These are phyloP conservation scores for Diabrotica balteata DNA, from an alignment of 2,888 invertebrate genomes.

Conservation along the genomic window DNA sequence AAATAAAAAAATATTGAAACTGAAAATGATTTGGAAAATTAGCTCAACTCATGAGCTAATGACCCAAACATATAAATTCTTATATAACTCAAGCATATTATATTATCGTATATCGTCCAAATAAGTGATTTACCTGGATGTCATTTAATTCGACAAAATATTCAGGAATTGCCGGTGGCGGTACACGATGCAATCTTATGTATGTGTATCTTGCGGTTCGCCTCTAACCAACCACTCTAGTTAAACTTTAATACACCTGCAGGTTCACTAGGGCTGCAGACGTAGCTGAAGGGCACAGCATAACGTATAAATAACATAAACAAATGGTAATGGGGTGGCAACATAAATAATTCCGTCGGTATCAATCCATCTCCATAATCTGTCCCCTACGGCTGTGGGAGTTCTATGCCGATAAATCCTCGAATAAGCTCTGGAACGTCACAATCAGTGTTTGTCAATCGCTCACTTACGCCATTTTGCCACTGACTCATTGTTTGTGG, in stretches of 20 bases:
- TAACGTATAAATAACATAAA: slow-evolving; percentile 51
- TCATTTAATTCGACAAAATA: too few relatives aligned
- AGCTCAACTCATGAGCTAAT: too few relatives aligned
- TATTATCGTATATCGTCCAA: too few relatives aligned
- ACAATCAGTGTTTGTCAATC: slow-evolving; percentile 61
- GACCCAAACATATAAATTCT: too few relatives aligned
- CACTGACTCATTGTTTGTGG: slow-evolving; percentile 55
- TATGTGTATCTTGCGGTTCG: slow-evolving; percentile 9
- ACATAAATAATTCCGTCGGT: slow-evolving; percentile 58
- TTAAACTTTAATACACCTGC: slow-evolving; percentile 32
- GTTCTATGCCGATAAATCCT: slow-evolving; percentile 55
- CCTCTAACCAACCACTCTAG: slow-evolving; percentile 7
- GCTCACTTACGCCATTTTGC: slow-evolving; percentile 48
- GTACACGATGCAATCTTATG: too few relatives aligned
- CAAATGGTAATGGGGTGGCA: slow-evolving; percentile 56
- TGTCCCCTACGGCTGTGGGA: slow-evolving; percentile 51
- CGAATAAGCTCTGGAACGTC: slow-evolving; percentile 56
- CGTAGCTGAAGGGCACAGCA: slow-evolving; percentile 20
- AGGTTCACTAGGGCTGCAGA: slow-evolving; percentile 12
- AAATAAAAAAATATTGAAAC: too few relatives aligned
- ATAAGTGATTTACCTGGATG: too few relatives aligned
- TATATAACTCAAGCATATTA: too few relatives aligned
- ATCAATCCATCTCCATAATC: slow-evolving; percentile 59
- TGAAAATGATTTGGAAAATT: too few relatives aligned
- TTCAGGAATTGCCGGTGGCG: too few relatives aligned